phyloP scores from a whole-genome alignment of 2,888 invertebrate genomes.

The Brachyopa scutellaris region DNA sequence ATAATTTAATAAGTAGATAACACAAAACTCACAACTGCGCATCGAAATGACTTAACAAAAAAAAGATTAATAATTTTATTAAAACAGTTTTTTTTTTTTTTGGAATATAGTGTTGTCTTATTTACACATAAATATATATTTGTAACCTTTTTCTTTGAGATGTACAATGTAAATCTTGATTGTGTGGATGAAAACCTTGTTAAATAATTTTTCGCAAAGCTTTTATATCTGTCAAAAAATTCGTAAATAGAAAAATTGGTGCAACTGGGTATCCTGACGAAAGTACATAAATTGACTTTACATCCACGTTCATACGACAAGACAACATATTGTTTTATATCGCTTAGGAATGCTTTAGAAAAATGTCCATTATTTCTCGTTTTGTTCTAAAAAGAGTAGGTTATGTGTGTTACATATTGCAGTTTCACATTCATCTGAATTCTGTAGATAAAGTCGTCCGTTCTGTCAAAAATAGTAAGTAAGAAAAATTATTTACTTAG shows the following conservation, averaged over 20 bases:
- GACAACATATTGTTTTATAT: too few relatives aligned
- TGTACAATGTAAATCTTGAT: conserved; percentile 44
- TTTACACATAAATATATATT: conserved; percentile 58
- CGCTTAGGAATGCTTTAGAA: too few relatives aligned
- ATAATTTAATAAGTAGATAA: conserved; percentile 34
- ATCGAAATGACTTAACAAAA: conserved; percentile 52
- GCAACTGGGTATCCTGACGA: conserved; percentile 27
- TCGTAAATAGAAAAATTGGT: conserved; percentile 42
- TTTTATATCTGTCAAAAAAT: conserved; percentile 8
- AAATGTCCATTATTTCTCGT: too few relatives aligned
- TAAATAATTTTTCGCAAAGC: conserved; percentile 49
- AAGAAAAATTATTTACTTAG: too few relatives aligned
- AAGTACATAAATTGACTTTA: too few relatives aligned
- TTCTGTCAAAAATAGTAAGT: too few relatives aligned
- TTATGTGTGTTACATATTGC: too few relatives aligned
- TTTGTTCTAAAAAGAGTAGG: too few relatives aligned
- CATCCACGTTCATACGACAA: too few relatives aligned
- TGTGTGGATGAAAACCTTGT: conserved; percentile 17
- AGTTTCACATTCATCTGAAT: too few relatives aligned
- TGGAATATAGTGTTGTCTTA: conserved; percentile 49
- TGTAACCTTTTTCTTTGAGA: conserved; percentile 49
- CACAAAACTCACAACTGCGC: conserved; percentile 65
- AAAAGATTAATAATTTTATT: conserved; percentile 10
- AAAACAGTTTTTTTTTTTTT: conserved; percentile 21
- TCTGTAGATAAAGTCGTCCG: too few relatives aligned